Evolutionary conservation across 2,797 vertebrate genomes (phyloP), one percentile per base, ranked within the genome.

Genomic region (Cuculus canorus): DNA sequence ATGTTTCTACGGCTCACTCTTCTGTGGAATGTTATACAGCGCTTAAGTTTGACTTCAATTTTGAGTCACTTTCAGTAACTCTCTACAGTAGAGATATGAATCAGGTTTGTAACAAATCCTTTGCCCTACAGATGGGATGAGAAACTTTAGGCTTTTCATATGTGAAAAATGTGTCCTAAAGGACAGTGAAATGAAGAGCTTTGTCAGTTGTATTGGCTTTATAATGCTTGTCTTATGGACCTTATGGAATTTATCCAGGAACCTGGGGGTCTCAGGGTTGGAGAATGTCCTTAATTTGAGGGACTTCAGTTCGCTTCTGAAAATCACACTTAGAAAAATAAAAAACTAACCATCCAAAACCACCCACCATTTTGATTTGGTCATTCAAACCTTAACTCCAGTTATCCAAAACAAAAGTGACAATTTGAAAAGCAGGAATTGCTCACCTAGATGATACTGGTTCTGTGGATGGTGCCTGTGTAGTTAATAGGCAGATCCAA

Each of bases 41-140:
- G 0, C 60, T 99, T 30, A 98, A 97, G 76, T 99, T 99, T 95
- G 98, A 97, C 82, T 99, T 99, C 45, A 98, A 98, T 95, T 98
- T 99, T 32, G 99, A 99, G 90, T 98, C 99, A 28, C 98, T 99
- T 17, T 98, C 98, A 32, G 90, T 99, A 91, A 97, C 98, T 84
- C 98, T 99, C 66, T 99, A 98, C 97, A 98, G 96, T 54, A 97
- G 95, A 15, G 97, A 98, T 47, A 65, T 14, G 2, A 92, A 91
- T 83, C 97, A 99, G 99, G 99, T 99, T 88, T 85, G 97, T 97
- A 52, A 33, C 85, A 25, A 39, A 72, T 43, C 61, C 94, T 59
- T 79, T 82, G 21, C 27, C 12, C 2, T 61, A 14, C 14, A 6
- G 14, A 5, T 41, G 68, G 60, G 23, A 9, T 64, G 53, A 60